Evolutionary conservation across 2,113 vertebrate genomes (phyloP).

Genomic region (Podarcis cretensis): DNA sequence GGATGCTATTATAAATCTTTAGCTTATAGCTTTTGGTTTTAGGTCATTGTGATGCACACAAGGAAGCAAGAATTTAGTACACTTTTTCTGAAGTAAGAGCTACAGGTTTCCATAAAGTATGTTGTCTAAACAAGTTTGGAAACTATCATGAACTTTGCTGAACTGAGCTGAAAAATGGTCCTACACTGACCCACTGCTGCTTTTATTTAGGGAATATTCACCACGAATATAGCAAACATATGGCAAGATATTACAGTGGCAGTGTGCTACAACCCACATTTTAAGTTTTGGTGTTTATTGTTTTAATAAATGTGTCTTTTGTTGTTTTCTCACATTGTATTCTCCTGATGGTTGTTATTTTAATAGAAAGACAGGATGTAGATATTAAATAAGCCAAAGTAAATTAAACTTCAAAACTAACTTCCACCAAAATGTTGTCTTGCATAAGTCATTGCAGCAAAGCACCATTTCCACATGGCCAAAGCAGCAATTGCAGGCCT

Average conservation of each 20-base stretch:
- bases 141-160: not conserved
- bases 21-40: not conserved
- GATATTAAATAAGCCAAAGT: not conserved
- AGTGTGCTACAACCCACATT: not conserved
- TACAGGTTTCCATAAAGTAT: not conserved
- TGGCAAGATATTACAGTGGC: not conserved
- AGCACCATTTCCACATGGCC: not conserved
- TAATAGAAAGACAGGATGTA: not conserved
- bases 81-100: not conserved
- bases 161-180: not conserved
- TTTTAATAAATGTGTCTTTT: not conserved
- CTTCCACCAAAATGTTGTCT: not conserved
- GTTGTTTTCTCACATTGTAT: not conserved
- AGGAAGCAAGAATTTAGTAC: not conserved
- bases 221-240: not conserved
- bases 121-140: too few relatives aligned
- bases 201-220: not conserved
- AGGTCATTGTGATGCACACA: not conserved
- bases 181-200: not conserved
- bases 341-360: not conserved
- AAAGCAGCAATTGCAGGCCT: not conserved
- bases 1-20: not conserved
- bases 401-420: not conserved
- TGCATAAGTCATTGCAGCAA: not conserved
- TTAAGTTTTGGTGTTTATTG: not conserved